Conservation (phyloP, 1,140 invertebrate species). For the Apis cerana region DNA sequence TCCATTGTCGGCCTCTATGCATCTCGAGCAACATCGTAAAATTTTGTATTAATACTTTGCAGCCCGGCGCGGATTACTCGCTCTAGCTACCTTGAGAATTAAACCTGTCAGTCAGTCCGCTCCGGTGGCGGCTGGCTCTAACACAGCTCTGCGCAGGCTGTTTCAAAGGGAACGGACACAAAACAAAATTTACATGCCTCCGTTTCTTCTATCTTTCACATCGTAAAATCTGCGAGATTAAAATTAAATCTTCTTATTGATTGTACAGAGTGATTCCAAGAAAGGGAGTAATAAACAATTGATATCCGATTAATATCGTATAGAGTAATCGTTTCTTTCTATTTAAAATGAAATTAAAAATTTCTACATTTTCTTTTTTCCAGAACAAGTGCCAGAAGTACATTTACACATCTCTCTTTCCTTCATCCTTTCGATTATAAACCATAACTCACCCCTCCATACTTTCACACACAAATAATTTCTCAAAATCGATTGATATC, state of each 20-base stretch:
- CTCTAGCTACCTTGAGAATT: slow-evolving; percentile 21
- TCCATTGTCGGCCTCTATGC: slow-evolving; percentile 20
- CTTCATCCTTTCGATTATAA: background rate
- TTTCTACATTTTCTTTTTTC: too few species aligned
- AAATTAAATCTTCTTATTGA: too few species aligned
- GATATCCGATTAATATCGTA: too few species aligned
- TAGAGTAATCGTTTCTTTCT: too few species aligned
- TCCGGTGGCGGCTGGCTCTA: too few species aligned
- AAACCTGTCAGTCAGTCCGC: slow-evolving; percentile 16
- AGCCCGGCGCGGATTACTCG: slow-evolving; percentile 2
- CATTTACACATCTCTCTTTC: too few species aligned
- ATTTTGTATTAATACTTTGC: slow-evolving; percentile 41
- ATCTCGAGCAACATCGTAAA: slow-evolving; percentile 24
- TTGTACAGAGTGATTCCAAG: too few species aligned
- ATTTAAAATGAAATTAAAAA: too few species aligned
- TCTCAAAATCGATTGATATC: slow-evolving; percentile 21
- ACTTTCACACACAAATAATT: background rate
- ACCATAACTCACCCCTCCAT: background rate
- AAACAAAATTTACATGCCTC: background rate
- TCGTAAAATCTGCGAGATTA: background rate
- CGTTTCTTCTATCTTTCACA: background rate
- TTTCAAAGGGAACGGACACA: background rate
- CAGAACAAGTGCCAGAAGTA: too few species aligned
- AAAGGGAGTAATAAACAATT: too few species aligned
- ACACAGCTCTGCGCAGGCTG: background rate